Percentiles rank a stretch among this genome's conserved stretches.
Conservation (phyloP, 2,113 vertebrate genomes). For the Dinomys branickii region DNA sequence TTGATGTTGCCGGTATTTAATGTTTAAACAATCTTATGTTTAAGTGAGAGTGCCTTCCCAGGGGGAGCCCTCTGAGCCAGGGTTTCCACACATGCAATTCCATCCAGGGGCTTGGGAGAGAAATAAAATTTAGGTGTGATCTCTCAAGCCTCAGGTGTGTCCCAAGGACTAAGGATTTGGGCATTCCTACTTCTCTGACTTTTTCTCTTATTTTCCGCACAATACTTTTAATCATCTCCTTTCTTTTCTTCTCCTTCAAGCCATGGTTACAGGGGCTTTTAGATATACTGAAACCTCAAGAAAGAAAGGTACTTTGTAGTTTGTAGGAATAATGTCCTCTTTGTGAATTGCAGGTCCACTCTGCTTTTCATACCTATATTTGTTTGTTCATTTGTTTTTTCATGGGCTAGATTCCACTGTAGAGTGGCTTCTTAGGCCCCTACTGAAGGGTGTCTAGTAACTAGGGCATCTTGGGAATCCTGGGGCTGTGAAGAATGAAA, state of each 20-base stretch:
- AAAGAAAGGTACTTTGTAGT: slow-evolving; percentile 61
- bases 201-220: not conserved
- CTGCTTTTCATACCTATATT: slow-evolving; percentile 24
- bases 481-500: slow-evolving; percentile 41
- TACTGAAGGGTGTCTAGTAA: not conserved
- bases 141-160: not conserved
- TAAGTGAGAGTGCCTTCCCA: not conserved
- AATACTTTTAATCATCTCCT: not conserved
- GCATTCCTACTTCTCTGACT: not conserved
- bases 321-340: not conserved
- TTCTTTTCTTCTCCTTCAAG: slow-evolving; percentile 50
- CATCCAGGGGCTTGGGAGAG: not conserved
- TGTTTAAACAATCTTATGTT: slow-evolving; percentile 40
- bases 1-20: slow-evolving; percentile 56
- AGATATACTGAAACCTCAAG: slow-evolving; percentile 37
- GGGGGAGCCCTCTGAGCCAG: not conserved
- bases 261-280: not conserved
- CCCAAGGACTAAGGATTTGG: slow-evolving; percentile 30
- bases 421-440: not conserved
- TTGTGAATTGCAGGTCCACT: slow-evolving; percentile 7
- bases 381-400: not conserved
- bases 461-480: not conserved
- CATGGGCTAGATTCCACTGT: not conserved
- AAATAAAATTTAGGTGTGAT: slow-evolving; percentile 24
- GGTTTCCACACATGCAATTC: slow-evolving; percentile 41